These are phyloP conservation scores for Hartigia nigra DNA, from an alignment of 2,888 invertebrate genomes.

Conservation along the genomic window DNA sequence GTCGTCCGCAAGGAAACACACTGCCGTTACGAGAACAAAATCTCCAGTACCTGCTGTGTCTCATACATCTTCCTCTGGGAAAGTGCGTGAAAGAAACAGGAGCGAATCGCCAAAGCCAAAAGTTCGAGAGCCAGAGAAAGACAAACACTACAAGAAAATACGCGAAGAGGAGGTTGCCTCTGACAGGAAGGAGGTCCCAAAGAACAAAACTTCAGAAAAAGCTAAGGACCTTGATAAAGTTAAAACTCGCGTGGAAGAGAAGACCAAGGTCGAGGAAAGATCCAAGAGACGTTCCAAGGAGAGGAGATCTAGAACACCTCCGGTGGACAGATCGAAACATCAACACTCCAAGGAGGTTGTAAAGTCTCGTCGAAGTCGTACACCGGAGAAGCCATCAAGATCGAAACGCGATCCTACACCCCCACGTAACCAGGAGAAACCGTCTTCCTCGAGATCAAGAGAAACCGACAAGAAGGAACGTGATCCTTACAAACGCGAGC, in stretches of 20 bases:
- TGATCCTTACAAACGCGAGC: slow-evolving; percentile 55
- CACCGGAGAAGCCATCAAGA: slow-evolving; percentile 54
- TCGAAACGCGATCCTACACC: slow-evolving; percentile 51
- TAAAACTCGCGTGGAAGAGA: slow-evolving; percentile 52
- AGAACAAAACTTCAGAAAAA: slow-evolving; percentile 46
- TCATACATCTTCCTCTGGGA: slow-evolving; percentile 37
- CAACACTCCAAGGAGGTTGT: slow-evolving; percentile 49
- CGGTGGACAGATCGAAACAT: slow-evolving; percentile 53
- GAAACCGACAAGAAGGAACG: slow-evolving; percentile 57
- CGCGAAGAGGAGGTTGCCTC: slow-evolving; percentile 36
- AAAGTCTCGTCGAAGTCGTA: slow-evolving; percentile 56
- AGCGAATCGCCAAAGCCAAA: slow-evolving; percentile 57
- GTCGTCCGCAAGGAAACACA: slow-evolving; percentile 38
- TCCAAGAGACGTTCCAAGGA: slow-evolving; percentile 57
- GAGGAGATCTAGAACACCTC: slow-evolving; percentile 58
- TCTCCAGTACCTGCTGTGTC: slow-evolving; percentile 42
- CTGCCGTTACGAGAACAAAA: slow-evolving; percentile 34
- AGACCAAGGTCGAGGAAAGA: slow-evolving; percentile 50
- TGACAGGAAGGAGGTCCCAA: slow-evolving; percentile 34
- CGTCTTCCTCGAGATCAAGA: slow-evolving; percentile 39
- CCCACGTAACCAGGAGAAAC: slow-evolving; percentile 50
- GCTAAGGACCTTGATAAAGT: slow-evolving; percentile 53
- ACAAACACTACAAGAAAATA: slow-evolving; percentile 47
- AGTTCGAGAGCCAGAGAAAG: slow-evolving; percentile 44
- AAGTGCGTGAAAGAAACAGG: slow-evolving; percentile 54